Evolutionary conservation across 2,888 invertebrate genomes (phyloP).

Genomic region (Synergus itoensis): DNA sequence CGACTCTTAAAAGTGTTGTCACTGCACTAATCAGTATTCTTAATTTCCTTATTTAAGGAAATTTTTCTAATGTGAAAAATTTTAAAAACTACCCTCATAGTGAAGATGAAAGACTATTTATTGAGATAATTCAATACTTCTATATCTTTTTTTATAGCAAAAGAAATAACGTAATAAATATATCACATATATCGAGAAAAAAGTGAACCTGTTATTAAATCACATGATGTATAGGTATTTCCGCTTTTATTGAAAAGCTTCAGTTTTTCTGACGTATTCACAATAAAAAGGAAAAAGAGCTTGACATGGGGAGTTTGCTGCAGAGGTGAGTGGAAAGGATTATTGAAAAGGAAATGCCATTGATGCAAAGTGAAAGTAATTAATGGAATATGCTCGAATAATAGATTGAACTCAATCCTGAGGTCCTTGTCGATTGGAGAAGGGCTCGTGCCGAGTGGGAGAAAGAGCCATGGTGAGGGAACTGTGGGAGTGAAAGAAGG

Average conservation of each 20-base stretch:
- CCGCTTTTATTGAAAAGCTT: slow-evolving; percentile 5
- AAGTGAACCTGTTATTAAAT: background rate
- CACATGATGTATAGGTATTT: background rate
- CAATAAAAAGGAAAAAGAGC: slow-evolving; percentile 12
- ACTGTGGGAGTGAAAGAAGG: slow-evolving; percentile 43
- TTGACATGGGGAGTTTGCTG: slow-evolving; percentile 12
- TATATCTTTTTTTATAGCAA: too few species aligned
- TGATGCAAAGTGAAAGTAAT: slow-evolving; percentile 68
- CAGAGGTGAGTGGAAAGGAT: slow-evolving; percentile 47
- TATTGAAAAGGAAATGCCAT: slow-evolving; percentile 67
- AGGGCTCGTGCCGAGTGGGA: slow-evolving; percentile 47
- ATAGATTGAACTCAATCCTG: slow-evolving; percentile 62
- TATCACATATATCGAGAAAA: background rate
- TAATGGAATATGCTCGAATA: slow-evolving; percentile 63
- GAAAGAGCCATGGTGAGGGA: slow-evolving; percentile 44
- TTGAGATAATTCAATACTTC: too few species aligned
- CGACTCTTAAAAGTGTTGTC: slow-evolving; percentile 8
- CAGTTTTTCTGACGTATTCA: slow-evolving; percentile 25
- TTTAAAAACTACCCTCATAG: background rate
- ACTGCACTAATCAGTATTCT: background rate
- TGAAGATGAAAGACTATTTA: too few species aligned
- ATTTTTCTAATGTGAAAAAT: background rate
- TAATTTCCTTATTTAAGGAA: background rate
- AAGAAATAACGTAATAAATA: too few species aligned
- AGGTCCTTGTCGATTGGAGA: slow-evolving; percentile 48